A percentile compares a stretch with the other conserved stretches of the same genome.
These are phyloP conservation scores for Clanis bilineata DNA, from an alignment of 2,888 invertebrate genomes.

Conservation along the genomic window DNA sequence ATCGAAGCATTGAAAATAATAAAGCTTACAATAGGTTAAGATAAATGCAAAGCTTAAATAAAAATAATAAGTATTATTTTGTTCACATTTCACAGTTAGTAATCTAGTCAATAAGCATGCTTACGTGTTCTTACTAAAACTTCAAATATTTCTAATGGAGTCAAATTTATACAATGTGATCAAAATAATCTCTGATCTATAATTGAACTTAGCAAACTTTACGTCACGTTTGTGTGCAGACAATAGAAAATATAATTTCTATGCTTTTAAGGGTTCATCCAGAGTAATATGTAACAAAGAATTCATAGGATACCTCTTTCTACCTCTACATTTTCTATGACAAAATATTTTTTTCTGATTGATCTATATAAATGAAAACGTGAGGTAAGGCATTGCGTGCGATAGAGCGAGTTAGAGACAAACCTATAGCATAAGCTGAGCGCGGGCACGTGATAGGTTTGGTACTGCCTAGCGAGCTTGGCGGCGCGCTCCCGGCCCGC, in stretches of 20 bases:
- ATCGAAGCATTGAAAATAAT: not conserved
- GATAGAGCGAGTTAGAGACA: constrained; percentile 53
- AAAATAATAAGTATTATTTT: constrained; percentile 27
- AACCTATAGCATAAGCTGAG: constrained; percentile 69
- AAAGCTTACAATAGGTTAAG: constrained; percentile 26
- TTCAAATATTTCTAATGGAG: not conserved
- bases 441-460: constrained; percentile 51
- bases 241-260: not conserved
- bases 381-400: constrained; percentile 31
- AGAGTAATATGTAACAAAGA: too few relatives aligned
- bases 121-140: not conserved
- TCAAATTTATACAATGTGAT: constrained; percentile 21
- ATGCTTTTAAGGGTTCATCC: too few relatives aligned
- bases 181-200: constrained; percentile 30
- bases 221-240: constrained; percentile 13
- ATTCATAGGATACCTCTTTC: too few relatives aligned
- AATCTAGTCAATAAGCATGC: not conserved
- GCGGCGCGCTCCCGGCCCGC: constrained; percentile 45
- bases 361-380: too few relatives aligned
- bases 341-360: not conserved
- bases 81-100: constrained; percentile 24
- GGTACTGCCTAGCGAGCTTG: constrained; percentile 47
- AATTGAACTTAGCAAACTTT: constrained; percentile 29
- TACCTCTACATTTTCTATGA: too few relatives aligned
- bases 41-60: constrained; percentile 33